phyloP scores from a whole-genome alignment of 2,113 vertebrate species.

The Callaeas wilsoni region DNA sequence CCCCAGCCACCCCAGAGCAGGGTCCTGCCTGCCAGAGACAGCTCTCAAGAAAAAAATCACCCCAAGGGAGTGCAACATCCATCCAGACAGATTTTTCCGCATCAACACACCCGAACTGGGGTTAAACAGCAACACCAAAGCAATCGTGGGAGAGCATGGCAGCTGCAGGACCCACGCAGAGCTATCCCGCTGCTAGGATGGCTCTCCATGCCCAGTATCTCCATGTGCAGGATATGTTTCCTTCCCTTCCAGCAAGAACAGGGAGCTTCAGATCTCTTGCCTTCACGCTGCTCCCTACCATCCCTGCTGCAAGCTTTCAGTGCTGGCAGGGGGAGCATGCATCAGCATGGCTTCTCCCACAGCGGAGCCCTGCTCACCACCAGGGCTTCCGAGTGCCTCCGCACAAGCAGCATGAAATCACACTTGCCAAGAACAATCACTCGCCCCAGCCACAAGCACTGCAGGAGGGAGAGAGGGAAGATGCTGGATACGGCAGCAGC shows the following conservation, averaged over 20 bases:
- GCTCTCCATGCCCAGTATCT: not conserved
- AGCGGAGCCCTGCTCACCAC: not conserved
- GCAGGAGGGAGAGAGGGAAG: not conserved
- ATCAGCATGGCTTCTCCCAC: not conserved
- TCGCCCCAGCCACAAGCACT: accelerated
- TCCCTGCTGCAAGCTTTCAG: not conserved
- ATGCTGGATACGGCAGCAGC: accelerated
- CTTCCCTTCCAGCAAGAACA: not conserved
- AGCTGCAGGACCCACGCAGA: not conserved
- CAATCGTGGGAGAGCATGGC: accelerated
- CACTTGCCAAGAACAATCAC: not conserved
- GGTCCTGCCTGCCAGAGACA: not conserved
- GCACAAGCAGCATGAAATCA: not conserved
- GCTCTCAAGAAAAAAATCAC: not conserved
- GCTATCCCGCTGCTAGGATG: not conserved
- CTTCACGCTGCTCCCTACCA: accelerated
- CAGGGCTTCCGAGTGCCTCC: not conserved
- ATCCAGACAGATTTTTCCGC: not conserved
- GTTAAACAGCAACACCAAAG: not conserved
- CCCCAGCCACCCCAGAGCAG: not conserved
- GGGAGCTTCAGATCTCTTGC: not conserved
- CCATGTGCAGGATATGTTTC: not conserved
- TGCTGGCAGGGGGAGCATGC: not conserved
- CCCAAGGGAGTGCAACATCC: not conserved
- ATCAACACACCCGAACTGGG: not conserved